A percentile compares a stretch with the other conserved stretches of the same genome.
These are phyloP conservation scores for Volucella inflata DNA, from an alignment of 2,888 invertebrate genomes.

Conservation along the genomic window DNA sequence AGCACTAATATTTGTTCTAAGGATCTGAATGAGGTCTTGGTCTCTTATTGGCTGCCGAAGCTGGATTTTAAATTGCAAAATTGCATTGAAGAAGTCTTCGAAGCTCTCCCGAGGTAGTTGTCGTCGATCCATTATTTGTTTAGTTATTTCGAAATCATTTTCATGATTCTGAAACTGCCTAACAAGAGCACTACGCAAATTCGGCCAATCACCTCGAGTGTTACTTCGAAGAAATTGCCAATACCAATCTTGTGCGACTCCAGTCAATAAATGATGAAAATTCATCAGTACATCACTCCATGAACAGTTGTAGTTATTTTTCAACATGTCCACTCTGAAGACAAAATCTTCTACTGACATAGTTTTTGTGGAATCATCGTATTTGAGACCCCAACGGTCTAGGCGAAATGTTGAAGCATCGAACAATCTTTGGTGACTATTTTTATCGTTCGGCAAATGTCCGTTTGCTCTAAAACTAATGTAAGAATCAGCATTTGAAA, in stretches of 20 bases:
- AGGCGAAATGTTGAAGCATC: neutral
- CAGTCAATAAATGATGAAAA: conserved; percentile 46
- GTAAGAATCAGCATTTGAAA: no score
- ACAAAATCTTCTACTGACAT: conserved; percentile 58
- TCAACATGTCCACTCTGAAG: conserved; percentile 46
- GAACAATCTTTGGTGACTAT: neutral
- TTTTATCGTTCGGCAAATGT: no score
- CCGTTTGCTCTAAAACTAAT: no score
- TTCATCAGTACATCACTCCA: conserved; percentile 46
- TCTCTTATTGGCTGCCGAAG: conserved; percentile 27
- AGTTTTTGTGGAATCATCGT: conserved; percentile 15
- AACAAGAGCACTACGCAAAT: conserved; percentile 21
- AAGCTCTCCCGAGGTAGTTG: conserved; percentile 45
- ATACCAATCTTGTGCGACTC: conserved; percentile 55
- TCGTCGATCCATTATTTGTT: conserved; percentile 56
- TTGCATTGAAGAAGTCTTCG: conserved; percentile 49
- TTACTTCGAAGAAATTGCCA: conserved; percentile 43
- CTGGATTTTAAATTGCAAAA: conserved; percentile 28
- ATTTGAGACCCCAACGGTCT: no score
- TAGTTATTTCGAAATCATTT: conserved; percentile 45
- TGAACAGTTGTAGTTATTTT: conserved; percentile 25
- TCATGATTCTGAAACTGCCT: conserved; percentile 37
- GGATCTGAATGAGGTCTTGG: conserved; percentile 29
- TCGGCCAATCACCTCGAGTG: conserved; percentile 23
- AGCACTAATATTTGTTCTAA: conserved; percentile 26